phyloP scores from a whole-genome alignment of 2,888 invertebrate genomes.

The Ariolimax columbianus region DNA sequence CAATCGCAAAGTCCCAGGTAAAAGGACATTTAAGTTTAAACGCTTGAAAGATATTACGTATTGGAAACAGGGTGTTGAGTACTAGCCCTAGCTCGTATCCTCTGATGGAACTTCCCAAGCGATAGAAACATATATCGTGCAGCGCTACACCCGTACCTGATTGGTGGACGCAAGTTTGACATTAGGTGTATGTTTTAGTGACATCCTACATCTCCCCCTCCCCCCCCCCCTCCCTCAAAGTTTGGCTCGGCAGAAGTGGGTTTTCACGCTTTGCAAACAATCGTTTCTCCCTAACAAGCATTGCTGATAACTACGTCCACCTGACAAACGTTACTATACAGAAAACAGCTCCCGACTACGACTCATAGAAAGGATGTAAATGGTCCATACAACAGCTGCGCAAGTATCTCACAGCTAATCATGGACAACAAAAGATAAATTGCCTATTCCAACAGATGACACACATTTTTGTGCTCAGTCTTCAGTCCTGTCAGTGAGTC shows the following conservation, averaged over 20 bases:
- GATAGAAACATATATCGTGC: slow-evolving; percentile 81
- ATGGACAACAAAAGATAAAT: too few species aligned
- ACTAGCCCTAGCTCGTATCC: slow-evolving; percentile 72
- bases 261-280: slow-evolving; percentile 84
- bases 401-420: too few species aligned
- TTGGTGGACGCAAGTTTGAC: slow-evolving; percentile 84
- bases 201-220: too few species aligned
- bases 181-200: slow-evolving; percentile 83
- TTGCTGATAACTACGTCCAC: slow-evolving; percentile 82
- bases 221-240: slow-evolving; percentile 80
- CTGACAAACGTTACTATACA: too few species aligned
- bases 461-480: slow-evolving; percentile 82
- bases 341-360: too few species aligned
- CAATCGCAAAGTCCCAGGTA: slow-evolving; percentile 83
- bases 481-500: too few species aligned
- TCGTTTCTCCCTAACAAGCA: slow-evolving; percentile 81
- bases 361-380: too few species aligned
- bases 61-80: slow-evolving; percentile 79
- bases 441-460: slow-evolving; percentile 80
- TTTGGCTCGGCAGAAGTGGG: slow-evolving; percentile 83
- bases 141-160: slow-evolving; percentile 83
- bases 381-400: too few species aligned
- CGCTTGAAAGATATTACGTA: slow-evolving; percentile 81
- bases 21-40: slow-evolving; percentile 83
- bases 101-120: slow-evolving; percentile 64